Conservation (phyloP, 2,888 invertebrate species). For the Caradrina kadenii region DNA sequence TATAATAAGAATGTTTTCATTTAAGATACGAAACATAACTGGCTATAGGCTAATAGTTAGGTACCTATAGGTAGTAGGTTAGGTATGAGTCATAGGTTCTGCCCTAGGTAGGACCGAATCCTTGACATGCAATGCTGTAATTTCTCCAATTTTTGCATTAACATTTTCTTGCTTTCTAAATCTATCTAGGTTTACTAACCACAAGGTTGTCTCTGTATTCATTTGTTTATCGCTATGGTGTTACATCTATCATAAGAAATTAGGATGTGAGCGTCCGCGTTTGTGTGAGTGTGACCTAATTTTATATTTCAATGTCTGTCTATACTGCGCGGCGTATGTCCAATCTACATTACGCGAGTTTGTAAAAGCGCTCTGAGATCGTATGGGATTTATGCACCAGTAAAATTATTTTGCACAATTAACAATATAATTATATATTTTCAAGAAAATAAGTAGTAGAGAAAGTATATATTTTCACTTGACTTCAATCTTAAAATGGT, state of each 20-base stretch:
- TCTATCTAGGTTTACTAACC: not conserved
- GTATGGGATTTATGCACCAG: constrained; percentile 31
- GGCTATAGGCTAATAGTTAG: constrained; percentile 19
- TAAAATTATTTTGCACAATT: not conserved
- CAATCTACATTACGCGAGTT: constrained; percentile 45
- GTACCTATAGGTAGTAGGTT: not conserved
- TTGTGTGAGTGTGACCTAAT: constrained; percentile 65
- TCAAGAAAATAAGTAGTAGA: not conserved
- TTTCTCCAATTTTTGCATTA: constrained; percentile 40
- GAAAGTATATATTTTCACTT: not conserved
- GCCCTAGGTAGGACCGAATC: constrained; percentile 22
- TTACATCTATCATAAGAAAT: constrained; percentile 54
- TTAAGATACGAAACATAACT: not conserved
- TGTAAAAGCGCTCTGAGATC: constrained; percentile 42
- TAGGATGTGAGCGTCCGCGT: constrained; percentile 57
- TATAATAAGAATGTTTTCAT: constrained; percentile 27
- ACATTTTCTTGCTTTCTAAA: constrained; percentile 13
- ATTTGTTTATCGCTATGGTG: constrained; percentile 28
- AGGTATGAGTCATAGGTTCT: constrained; percentile 20
- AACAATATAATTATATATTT: not conserved
- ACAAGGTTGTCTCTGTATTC: constrained; percentile 24
- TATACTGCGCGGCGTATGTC: constrained; percentile 59
- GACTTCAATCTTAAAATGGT: not conserved
- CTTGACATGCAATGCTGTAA: constrained; percentile 41
- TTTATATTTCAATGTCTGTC: constrained; percentile 65